Evolutionary conservation across 1,140 invertebrate species (phyloP).

Genomic region (Helicoverpa armigera): DNA sequence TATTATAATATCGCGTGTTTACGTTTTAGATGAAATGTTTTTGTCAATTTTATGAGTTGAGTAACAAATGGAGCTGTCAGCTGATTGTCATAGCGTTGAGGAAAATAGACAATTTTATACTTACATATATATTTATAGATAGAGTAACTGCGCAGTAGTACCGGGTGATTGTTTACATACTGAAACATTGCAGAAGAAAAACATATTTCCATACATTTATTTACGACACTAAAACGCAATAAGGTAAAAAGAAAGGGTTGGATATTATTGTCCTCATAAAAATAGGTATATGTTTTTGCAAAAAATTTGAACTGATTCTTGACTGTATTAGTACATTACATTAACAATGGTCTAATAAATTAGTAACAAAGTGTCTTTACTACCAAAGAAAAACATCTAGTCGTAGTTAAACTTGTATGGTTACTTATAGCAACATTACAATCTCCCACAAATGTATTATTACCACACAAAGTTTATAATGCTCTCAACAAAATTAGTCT

Average conservation of each 20-base stretch:
- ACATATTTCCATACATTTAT: constrained; percentile 24
- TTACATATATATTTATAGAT: constrained; percentile 18
- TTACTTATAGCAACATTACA: not conserved
- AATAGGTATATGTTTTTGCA: too few species aligned
- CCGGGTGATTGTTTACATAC: not conserved
- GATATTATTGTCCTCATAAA: not conserved
- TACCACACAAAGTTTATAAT: constrained; percentile 22
- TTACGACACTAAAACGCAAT: constrained; percentile 3
- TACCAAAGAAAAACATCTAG: not conserved
- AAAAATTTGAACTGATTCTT: too few species aligned
- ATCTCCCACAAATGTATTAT: constrained; percentile 19
- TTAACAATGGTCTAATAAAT: too few species aligned
- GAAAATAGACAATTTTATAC: constrained; percentile 5
- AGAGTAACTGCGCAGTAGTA: constrained; percentile 15
- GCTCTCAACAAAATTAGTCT: constrained; percentile 24
- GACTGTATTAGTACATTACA: too few species aligned
- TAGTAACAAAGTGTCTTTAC: constrained; percentile 1
- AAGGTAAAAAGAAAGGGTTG: not conserved
- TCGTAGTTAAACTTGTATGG: constrained; percentile 10
- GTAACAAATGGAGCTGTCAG: not conserved
- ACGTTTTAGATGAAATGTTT: not conserved
- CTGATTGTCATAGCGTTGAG: constrained; percentile 1
- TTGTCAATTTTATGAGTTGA: not conserved
- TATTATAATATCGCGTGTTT: not conserved
- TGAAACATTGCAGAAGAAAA: constrained; percentile 8